These are phyloP conservation scores for Gallinago stenura DNA, from an alignment of 2,797 vertebrate genomes.

Conservation along the genomic window DNA sequence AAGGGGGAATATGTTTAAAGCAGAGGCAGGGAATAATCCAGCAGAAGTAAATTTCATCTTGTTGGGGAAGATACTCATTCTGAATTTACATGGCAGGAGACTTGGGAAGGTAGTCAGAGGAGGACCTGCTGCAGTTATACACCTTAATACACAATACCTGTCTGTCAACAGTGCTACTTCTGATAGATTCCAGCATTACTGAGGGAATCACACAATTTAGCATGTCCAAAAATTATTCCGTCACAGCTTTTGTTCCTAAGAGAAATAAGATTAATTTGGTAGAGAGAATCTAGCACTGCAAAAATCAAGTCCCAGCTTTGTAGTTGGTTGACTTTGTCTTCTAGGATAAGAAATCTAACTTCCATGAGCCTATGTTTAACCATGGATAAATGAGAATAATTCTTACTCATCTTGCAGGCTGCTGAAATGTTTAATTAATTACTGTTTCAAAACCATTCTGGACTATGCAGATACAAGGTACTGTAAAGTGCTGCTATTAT, in stretches of 20 bases:
- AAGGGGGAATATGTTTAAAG: background rate
- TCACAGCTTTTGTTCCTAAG: background rate
- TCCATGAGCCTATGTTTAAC: background rate
- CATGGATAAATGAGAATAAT: background rate
- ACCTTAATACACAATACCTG: background rate
- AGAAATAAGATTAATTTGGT: background rate
- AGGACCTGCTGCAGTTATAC: background rate
- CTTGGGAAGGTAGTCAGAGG: background rate
- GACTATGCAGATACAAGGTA: background rate
- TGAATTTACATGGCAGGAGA: background rate
- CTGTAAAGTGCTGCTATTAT: background rate
- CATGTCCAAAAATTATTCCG: background rate
- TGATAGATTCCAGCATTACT: background rate
- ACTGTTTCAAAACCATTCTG: background rate
- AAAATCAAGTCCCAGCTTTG: background rate
- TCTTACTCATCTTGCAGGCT: background rate
- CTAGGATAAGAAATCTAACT: background rate
- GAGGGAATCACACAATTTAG: background rate
- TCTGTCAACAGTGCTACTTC: background rate
- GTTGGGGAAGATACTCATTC: background rate
- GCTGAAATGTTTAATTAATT: constrained; percentile 44
- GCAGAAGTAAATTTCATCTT: background rate
- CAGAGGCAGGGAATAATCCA: background rate
- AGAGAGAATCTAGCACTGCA: background rate
- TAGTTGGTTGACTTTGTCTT: background rate